These are phyloP conservation scores for Lepisosteus oculatus DNA, from an alignment of 2,113 vertebrate genomes.

Conservation along the genomic window DNA sequence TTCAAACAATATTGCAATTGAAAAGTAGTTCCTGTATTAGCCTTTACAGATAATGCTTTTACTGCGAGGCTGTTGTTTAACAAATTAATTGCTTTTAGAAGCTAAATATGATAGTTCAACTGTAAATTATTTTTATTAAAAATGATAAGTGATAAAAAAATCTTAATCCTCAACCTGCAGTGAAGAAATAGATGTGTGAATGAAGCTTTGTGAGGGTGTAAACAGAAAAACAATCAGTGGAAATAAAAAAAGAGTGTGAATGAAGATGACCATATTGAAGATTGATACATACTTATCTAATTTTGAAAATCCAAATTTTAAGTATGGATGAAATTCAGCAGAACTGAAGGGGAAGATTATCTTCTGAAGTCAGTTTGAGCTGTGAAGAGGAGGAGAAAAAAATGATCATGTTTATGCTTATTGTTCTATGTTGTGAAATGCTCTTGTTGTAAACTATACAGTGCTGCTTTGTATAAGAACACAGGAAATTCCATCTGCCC, in stretches of 20 bases:
- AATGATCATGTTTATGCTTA: neutral
- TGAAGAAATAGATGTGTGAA: neutral
- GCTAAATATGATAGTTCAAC: no score
- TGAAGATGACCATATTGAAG: neutral
- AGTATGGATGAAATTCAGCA: neutral
- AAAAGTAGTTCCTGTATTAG: no score
- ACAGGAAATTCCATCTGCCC: neutral
- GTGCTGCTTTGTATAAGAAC: slow-evolving; percentile 15
- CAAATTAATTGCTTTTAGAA: no score
- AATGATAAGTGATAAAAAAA: no score
- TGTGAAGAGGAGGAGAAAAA: neutral
- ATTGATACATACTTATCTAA: neutral
- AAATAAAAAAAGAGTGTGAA: neutral
- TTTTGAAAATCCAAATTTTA: neutral
- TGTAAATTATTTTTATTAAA: no score
- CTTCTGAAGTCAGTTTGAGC: neutral
- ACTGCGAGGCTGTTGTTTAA: no score
- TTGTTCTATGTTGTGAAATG: slow-evolving; percentile 14
- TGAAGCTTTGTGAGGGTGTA: neutral
- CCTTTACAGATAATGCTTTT: no score
- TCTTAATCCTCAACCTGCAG: neutral
- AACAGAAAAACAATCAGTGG: neutral
- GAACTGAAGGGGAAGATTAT: neutral
- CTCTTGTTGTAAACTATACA: slow-evolving; percentile 18
- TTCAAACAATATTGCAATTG: no score